Evolutionary conservation across 2,888 invertebrate species (phyloP).

Genomic region (Rutpela maculata): DNA sequence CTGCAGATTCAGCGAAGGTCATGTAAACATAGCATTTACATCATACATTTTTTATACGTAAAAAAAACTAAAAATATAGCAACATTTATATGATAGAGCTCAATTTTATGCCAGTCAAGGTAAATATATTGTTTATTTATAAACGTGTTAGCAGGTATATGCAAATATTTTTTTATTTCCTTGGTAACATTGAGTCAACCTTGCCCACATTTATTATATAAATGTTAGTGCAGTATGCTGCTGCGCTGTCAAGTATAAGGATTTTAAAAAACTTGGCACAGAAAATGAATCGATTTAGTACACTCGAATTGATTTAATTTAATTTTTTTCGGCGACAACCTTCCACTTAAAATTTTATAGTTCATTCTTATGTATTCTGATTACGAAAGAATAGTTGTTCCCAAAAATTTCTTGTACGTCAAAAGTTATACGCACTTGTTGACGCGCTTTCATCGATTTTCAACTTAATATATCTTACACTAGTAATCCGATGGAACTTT

Average conservation of each 20-base stretch:
- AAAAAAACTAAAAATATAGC: slow-evolving; percentile 8
- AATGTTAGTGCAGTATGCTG: not conserved
- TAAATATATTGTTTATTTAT: slow-evolving; percentile 28
- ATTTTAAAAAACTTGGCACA: too few species aligned
- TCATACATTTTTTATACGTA: not conserved
- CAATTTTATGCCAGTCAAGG: slow-evolving; percentile 22
- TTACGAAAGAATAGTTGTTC: too few species aligned
- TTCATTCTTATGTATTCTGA: too few species aligned
- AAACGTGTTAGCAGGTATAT: not conserved
- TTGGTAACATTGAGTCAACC: slow-evolving; percentile 23
- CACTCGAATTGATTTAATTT: too few species aligned
- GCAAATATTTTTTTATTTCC: slow-evolving; percentile 22
- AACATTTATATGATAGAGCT: not conserved
- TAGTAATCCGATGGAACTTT: too few species aligned
- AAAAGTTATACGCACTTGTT: too few species aligned
- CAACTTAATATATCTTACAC: too few species aligned
- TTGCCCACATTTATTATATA: slow-evolving; percentile 18
- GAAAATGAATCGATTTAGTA: too few species aligned
- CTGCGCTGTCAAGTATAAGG: not conserved
- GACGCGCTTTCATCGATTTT: too few species aligned
- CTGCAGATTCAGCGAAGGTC: not conserved
- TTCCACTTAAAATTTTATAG: too few species aligned
- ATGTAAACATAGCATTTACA: not conserved
- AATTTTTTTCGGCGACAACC: too few species aligned
- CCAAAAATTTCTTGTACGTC: too few species aligned